Percentiles rank a stretch among this genome's conserved stretches.
phyloP scores from a whole-genome alignment of 2,888 invertebrate genomes.

The Tachina fera region DNA sequence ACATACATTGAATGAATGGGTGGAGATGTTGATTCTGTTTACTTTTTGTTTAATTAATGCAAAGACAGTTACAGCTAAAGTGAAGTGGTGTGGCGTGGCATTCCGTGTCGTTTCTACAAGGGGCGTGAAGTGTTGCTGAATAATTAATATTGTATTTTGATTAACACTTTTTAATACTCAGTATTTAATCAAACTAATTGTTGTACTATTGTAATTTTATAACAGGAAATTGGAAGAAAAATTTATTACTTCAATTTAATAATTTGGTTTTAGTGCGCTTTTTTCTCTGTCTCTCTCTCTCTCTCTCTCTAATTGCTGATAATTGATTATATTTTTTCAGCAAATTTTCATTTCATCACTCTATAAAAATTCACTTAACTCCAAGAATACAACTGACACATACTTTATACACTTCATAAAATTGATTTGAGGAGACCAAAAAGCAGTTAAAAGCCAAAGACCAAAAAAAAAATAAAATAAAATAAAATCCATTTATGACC shows the following conservation, averaged over 20 bases:
- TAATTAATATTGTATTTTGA: constrained; percentile 17
- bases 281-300: not conserved
- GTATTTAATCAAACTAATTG: constrained; percentile 12
- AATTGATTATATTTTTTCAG: constrained; percentile 59
- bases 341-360: constrained; percentile 69
- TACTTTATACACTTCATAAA: constrained; percentile 55
- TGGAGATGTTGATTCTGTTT: not conserved
- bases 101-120: not conserved
- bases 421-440: constrained; percentile 41
- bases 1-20: not conserved
- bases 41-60: constrained; percentile 8
- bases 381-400: constrained; percentile 31
- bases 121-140: not conserved
- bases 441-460: not conserved
- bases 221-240: not conserved
- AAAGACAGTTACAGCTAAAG: not conserved
- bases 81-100: not conserved
- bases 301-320: constrained; percentile 38
- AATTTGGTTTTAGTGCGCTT: not conserved
- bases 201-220: not conserved
- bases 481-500: constrained; percentile 53
- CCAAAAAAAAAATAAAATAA: not conserved
- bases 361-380: constrained; percentile 69
- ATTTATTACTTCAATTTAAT: not conserved
- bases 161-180: constrained; percentile 11